Evolutionary conservation across 2,797 vertebrate genomes (phyloP).

Genomic region (Diglossa cyanea): DNA sequence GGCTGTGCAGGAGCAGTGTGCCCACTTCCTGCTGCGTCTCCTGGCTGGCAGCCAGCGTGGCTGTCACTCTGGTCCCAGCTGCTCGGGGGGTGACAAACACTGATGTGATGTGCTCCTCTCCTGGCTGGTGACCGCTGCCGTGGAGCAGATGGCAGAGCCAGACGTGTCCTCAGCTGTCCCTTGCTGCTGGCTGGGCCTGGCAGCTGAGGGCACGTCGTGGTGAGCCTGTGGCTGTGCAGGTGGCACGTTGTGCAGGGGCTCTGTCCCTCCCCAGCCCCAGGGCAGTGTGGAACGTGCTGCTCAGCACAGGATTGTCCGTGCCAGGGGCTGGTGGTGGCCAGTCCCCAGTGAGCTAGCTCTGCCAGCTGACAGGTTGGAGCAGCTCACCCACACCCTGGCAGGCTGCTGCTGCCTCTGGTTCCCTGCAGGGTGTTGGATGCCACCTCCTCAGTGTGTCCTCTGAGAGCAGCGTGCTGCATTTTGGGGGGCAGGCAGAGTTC

Average conservation of each 20-base stretch:
- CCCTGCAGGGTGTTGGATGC: accelerated
- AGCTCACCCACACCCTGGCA: background rate
- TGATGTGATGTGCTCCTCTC: accelerated
- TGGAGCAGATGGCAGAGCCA: background rate
- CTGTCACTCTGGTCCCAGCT: accelerated
- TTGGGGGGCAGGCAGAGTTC: background rate
- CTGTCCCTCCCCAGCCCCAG: background rate
- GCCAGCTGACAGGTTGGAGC: background rate
- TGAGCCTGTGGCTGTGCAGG: background rate
- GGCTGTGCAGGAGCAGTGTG: background rate
- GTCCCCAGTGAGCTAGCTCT: background rate
- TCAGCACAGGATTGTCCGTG: accelerated
- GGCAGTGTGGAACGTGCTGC: background rate
- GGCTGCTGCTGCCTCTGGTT: background rate
- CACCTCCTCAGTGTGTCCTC: accelerated
- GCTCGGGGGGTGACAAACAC: accelerated
- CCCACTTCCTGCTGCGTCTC: background rate
- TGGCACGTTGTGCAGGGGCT: background rate
- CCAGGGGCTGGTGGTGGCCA: background rate
- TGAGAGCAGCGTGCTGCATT: accelerated
- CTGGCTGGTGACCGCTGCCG: accelerated
- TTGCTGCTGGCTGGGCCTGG: accelerated
- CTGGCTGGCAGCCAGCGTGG: background rate
- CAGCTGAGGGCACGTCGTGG: background rate
- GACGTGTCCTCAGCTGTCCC: background rate